Evolutionary conservation across 23 tunicate genomes (phyloP).

Genomic region (Styela plicata): DNA sequence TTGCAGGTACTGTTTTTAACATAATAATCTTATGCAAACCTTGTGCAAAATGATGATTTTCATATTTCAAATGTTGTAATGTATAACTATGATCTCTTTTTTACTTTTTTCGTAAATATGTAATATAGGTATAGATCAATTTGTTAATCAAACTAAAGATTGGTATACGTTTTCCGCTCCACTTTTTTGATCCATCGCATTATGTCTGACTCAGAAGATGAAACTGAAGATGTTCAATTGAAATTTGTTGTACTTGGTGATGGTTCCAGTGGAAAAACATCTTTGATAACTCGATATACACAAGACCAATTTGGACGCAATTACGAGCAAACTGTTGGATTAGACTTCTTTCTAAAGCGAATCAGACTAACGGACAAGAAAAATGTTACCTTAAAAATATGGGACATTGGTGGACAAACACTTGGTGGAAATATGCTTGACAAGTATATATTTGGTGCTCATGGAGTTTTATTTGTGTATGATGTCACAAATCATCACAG

Average conservation of each 20-base stretch:
- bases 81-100: no score
- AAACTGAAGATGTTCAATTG: slow-evolving; percentile 39
- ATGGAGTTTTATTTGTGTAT: slow-evolving; percentile 77
- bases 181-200: no score
- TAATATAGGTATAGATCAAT: no score
- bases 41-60: no score
- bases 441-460: slow-evolving; percentile 84
- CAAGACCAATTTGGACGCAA: slow-evolving; percentile 79
- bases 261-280: slow-evolving; percentile 95
- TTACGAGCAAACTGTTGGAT: slow-evolving; percentile 86
- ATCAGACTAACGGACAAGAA: slow-evolving; percentile 50
- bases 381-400: slow-evolving; percentile 66
- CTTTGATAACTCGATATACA: slow-evolving; percentile 69
- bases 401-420: slow-evolving; percentile 94
- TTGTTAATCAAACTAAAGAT: no score
- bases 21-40: no score
- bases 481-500: slow-evolving; percentile 78
- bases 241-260: slow-evolving; percentile 88
- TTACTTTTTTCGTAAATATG: no score
- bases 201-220: slow-evolving; percentile 83
- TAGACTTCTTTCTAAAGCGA: slow-evolving; percentile 74
- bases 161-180: no score
- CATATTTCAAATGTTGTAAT: no score
- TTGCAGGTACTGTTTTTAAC: no score
- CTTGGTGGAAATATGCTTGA: slow-evolving; percentile 91